Base-by-base conservation (phyloP, 2,797 vertebrate genomes). In the Liasis olivaceus region DNA sequence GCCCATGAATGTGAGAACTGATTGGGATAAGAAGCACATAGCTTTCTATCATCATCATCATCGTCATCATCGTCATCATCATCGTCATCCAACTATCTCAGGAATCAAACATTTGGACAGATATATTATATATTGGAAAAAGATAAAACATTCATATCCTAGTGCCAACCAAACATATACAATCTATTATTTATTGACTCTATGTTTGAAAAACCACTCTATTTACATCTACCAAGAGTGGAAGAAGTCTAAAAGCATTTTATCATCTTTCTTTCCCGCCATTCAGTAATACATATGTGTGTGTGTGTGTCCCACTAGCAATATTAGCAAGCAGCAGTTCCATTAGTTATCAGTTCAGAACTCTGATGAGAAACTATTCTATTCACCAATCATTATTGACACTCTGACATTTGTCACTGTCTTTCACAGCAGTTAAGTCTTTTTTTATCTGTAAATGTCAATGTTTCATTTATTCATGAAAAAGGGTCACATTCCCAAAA, bases 371-470 rank as follows among this genome's bases (percentile, higher is more conserved):
- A 97, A 97, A 96, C 97, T 97, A 97, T 98, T 98, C 98, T 98
- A 97, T 98, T 98, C 97, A 96, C 97, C 95, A 97, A 98, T 98
- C 97, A 98, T 98, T 98, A 98, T 96, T 98, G 98, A 98, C 98
- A 98, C 97, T 97, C 96, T 98, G 98, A 98, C 98, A 98, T 98
- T 98, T 98, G 98, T 98, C 98, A 98, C 97, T 97, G 96, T 95
- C 97, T 98, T 98, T 98, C 97, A 98, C 96, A 98, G 97, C 97
- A 97, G 97, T 97, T 97, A 98, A 98, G 98, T 98, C 97, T 98
- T 97, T 97, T 97, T 98, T 98, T 98, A 98, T 98, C 98, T 98
- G 97, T 97, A 98, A 98, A 98, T 98, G 98, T 98, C 98, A 98
- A 97, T 96, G 97, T 96, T 97, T 98, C 98, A 98, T 98, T 98